Evolutionary conservation across 2,888 invertebrate species (phyloP), one percentile per base, ranked within the genome.

Genomic region (Zeuzera pyrina): DNA sequence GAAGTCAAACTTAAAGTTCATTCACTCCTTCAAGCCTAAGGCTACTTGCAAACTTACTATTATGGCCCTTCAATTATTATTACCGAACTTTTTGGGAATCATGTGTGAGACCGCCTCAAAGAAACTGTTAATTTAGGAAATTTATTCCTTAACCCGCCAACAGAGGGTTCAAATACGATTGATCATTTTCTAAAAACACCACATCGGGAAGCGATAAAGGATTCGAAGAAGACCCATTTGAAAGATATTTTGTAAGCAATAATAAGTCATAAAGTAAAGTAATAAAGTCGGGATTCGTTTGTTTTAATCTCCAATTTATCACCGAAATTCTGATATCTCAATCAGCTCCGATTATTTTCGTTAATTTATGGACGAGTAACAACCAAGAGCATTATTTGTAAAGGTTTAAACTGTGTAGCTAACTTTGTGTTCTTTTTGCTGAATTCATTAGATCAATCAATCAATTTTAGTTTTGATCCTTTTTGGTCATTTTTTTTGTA

Each of bases 81-180:
- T 25, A 26, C 35, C 25, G 12, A 33, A 28, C 28, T 36, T 34
- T 39, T 36, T 26, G 35, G 35, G 36, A 41, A 40, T 25, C 35
- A 45, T 16, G 43, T 47, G 47, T 41, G 45, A 45, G 47, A 45
- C 47, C 45, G 47, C 45, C 45, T 38, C 29, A 22, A 13, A 6
- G 26, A 30, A 34, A 13, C 12, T 15, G n/a, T 26, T 35, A 29
- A 35, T 16, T 30, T 21, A 6, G 12, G 22, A 30, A 29, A 29
- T 21, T 10, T 10, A 26, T 10, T n/a, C 32, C 29, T 34, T 14
- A 30, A 26, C 12, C 6, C 21, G 22, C 15, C 3, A 15, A 12
- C 12, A 12, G 13, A 25, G 3, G 7, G 12, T 7, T 25, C 8
- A 25, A 25, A 25, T 25, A 25, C 13, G 12, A 8, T 6, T 2